phyloP scores from a whole-genome alignment of 2,113 vertebrate species.

The Sorex araneus region DNA sequence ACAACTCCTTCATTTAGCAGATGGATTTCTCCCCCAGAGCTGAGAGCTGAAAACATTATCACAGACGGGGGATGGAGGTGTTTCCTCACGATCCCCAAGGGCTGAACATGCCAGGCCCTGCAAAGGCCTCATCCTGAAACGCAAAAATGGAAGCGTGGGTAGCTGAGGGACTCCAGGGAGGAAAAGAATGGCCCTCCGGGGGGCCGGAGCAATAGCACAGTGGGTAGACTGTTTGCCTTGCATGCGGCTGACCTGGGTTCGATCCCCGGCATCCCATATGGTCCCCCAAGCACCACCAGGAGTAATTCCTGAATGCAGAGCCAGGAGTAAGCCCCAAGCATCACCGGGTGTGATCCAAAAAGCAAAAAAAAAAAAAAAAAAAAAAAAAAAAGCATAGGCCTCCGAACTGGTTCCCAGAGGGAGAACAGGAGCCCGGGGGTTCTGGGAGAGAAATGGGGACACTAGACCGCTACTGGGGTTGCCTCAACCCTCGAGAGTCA shows the following conservation, averaged over 20 bases:
- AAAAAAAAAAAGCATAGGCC: no score
- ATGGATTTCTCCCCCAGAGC: not conserved
- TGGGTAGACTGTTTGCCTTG: no score
- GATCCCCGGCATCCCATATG: no score
- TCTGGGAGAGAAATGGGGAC: conserved; percentile 10
- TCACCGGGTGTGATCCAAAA: no score
- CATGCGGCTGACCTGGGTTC: no score
- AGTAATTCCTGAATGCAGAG: no score
- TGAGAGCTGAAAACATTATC: not conserved
- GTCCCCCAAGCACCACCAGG: no score
- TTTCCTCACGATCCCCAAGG: not conserved
- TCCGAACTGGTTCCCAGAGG: not conserved
- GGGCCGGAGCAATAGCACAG: no score
- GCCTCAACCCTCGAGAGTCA: not conserved
- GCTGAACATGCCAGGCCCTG: not conserved
- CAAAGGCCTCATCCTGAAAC: conserved; percentile 14
- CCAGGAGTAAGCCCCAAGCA: no score
- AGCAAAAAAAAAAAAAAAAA: no score
- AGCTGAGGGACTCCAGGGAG: not conserved
- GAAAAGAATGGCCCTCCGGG: not conserved
- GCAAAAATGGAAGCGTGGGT: not conserved
- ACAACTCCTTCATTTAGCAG: not conserved
- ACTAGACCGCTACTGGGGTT: not conserved
- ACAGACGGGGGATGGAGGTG: not conserved
- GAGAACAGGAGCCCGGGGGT: not conserved